phyloP scores from a whole-genome alignment of 1,140 invertebrate genomes.

The Danaus plexippus region DNA sequence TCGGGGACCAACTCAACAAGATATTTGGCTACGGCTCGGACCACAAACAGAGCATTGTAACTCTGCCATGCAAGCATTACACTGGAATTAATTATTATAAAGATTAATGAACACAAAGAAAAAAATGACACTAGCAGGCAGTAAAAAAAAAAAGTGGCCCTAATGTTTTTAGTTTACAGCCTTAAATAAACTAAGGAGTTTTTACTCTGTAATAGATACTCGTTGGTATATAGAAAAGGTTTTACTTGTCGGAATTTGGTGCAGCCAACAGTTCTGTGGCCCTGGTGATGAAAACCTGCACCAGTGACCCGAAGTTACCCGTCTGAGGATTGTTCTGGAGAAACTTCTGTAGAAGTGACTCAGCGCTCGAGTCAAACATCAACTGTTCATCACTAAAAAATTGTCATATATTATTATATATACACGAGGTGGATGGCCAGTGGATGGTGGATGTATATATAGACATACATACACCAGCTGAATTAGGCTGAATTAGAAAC shows the following conservation, averaged over 20 bases:
- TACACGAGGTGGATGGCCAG: too few relatives aligned
- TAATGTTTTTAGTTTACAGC: constrained; percentile 1
- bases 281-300: constrained; percentile 86
- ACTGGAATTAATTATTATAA: constrained; percentile 64
- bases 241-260: constrained; percentile 89
- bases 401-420: not conserved
- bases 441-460: too few relatives aligned
- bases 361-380: constrained; percentile 84
- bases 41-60: constrained; percentile 93
- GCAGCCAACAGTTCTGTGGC: constrained; percentile 85
- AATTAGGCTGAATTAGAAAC: too few relatives aligned
- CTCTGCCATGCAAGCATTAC: constrained; percentile 95
- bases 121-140: too few relatives aligned
- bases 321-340: constrained; percentile 84
- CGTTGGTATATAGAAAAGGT: constrained; percentile 17
- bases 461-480: too few relatives aligned
- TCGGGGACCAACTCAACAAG: constrained; percentile 86
- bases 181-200: too few relatives aligned
- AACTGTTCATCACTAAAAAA: constrained; percentile 80
- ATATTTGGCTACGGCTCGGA: constrained; percentile 91
- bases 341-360: constrained; percentile 77
- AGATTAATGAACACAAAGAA: too few relatives aligned
- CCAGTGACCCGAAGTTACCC: constrained; percentile 89
- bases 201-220: too few relatives aligned
- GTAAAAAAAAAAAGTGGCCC: constrained; percentile 15